A percentile compares a stretch with the other conserved stretches of the same genome.
Conservation (phyloP, 2,888 invertebrate genomes). For the Machimus rusticus region DNA sequence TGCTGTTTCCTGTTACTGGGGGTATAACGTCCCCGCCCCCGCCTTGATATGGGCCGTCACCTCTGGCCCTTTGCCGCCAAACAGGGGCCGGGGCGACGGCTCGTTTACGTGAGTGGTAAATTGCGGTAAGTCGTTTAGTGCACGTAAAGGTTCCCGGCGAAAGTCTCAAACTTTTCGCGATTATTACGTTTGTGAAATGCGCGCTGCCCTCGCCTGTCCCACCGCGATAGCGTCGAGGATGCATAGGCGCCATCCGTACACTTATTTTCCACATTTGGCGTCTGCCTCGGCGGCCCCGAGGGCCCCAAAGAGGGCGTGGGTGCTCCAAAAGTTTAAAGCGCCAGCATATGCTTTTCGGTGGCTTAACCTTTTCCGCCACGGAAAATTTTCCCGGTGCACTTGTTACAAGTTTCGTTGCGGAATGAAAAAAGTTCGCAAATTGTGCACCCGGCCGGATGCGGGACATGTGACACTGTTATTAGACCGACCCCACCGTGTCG, state of each 20-base stretch:
- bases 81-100: not conserved
- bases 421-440: not conserved
- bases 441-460: not conserved
- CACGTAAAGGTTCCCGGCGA: conserved; percentile 36
- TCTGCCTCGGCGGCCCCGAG: not conserved
- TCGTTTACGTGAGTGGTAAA: conserved; percentile 41
- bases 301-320: not conserved
- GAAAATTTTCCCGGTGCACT: conserved; percentile 12
- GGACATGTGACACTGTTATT: not conserved
- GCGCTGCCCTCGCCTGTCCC: not conserved
- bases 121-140: conserved; percentile 45
- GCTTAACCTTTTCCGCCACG: not conserved
- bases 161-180: conserved; percentile 40
- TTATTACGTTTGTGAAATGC: conserved; percentile 46
- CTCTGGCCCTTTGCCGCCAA: not conserved
- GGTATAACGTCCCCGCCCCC: not conserved
- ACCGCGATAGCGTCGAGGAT: not conserved
- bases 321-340: conserved; percentile 38
- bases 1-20: conserved; percentile 43
- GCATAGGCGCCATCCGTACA: conserved; percentile 5
- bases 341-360: conserved; percentile 24
- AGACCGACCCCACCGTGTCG: not conserved
- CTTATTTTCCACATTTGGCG: not conserved
- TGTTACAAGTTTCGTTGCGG: not conserved
- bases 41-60: not conserved